Conservation (phyloP, 2,797 vertebrate genomes). For the Lithobates sylvaticus region DNA sequence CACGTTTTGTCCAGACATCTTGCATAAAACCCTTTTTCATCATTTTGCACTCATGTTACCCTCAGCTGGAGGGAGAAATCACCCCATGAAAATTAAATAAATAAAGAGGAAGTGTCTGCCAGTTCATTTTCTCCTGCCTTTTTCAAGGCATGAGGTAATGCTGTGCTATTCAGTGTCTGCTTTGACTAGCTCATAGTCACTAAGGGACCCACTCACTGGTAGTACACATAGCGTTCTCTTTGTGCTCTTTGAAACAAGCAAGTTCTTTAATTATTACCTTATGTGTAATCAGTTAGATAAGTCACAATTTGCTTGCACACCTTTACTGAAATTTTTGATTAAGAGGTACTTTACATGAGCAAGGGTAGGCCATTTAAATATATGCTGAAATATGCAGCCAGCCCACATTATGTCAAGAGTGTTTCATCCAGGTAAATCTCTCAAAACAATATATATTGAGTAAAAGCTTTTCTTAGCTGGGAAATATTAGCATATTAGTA, state of each 20-base stretch:
- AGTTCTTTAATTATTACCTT: conserved; percentile 62
- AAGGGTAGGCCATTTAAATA: not conserved
- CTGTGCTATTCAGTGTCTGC: conserved; percentile 70
- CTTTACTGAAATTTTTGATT: not conserved
- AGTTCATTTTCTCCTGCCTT: conserved; percentile 71
- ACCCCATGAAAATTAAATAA: conserved; percentile 74
- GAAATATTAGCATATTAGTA: too few species aligned
- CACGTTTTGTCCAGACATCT: conserved; percentile 67
- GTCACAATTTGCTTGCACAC: not conserved
- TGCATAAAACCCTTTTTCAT: conserved; percentile 66
- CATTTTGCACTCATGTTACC: conserved; percentile 71
- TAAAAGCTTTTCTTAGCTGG: too few species aligned
- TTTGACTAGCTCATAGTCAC: conserved; percentile 68
- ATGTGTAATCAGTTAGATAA: not conserved
- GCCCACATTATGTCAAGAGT: too few species aligned
- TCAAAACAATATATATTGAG: too few species aligned
- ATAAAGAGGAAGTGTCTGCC: conserved; percentile 70
- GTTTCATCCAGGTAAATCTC: not conserved
- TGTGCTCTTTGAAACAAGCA: conserved; percentile 62
- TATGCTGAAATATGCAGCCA: not conserved
- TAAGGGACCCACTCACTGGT: conserved; percentile 66
- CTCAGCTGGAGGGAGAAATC: conserved; percentile 66
- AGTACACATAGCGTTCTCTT: conserved; percentile 58
- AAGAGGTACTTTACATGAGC: not conserved
- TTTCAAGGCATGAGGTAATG: conserved; percentile 75